Evolutionary conservation across 2,797 vertebrate species (phyloP), one percentile per base, ranked within the genome.

Genomic region (Danio choprae): DNA sequence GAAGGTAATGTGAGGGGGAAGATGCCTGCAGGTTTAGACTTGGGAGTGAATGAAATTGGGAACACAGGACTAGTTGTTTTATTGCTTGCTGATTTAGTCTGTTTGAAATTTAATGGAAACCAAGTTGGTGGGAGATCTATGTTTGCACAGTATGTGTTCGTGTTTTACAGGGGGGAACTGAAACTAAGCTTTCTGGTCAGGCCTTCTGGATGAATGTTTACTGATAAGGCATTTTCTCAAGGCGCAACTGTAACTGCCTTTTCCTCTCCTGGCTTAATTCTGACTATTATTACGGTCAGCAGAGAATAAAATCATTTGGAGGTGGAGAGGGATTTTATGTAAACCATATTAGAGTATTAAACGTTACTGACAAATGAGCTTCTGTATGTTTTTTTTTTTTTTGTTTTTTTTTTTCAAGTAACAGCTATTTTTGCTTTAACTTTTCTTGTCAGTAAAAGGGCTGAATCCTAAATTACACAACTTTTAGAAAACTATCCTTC

Each of bases 381-480:
- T 80, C 70, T 86, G 81, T 83, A 83, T 85, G 79, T 83, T 87
- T 92, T 81, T 90, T 82, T 84, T 82, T 87, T 92, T 81, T 90
- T 81, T n/a, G n/a, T 92, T 81, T 90, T 82, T 84, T 82, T 87
- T 92, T 81, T 90, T 81, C 84, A 92, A 91, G 58, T 82, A 74
- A 44, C 20, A 44, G 4, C 6, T n/a, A 12, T 44, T 29, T 12
- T 7, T 41, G 64, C n/a, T 2, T 16, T 36, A 11, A 48, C 41
- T 29, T 46, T 4, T 56, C 18, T 43, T 71, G 44, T 60, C 60
- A 60, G 78, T 81, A 74, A 84, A 77, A 50, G 16, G 9, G 58
- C 3, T 36, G 2, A 74, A 74, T 63, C 29, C 7, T 63, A 63
- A 51, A n/a, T 36, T 55, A 40, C 55, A 74, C 60, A 29, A n/a